phyloP scores from a whole-genome alignment of 2,113 vertebrate species.

The Campylomormyrus tamandua region DNA sequence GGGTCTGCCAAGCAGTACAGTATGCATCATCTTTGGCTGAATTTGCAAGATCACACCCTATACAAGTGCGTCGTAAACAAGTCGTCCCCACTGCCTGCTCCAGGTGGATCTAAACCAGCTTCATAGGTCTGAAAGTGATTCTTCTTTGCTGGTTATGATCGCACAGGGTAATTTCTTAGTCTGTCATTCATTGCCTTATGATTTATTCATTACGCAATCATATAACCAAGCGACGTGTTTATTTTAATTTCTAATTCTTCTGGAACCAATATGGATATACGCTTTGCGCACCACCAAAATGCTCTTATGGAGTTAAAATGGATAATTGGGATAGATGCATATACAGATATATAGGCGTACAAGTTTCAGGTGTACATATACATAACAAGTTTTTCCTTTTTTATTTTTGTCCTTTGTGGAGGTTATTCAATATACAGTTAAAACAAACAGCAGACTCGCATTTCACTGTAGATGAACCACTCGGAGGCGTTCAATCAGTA shows the following conservation, averaged over 20 bases:
- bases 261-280: conserved; percentile 49
- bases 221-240: conserved; percentile 56
- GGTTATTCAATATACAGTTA: background rate
- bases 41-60: background rate
- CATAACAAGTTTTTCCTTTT: background rate
- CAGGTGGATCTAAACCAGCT: background rate
- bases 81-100: background rate
- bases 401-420: background rate
- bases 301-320: background rate
- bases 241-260: conserved; percentile 60
- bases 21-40: background rate
- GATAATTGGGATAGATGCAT: background rate
- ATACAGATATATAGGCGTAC: background rate
- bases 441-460: background rate
- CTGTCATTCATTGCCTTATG: conserved; percentile 46
- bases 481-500: background rate
- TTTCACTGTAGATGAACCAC: background rate
- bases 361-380: background rate
- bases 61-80: too few relatives aligned
- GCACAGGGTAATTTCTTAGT: conserved; percentile 44
- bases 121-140: background rate
- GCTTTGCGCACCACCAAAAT: conserved; percentile 39
- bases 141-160: conserved; percentile 28
- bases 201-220: conserved; percentile 60
- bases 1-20: background rate